These are phyloP conservation scores for Eueremaeus valkanovi DNA, from an alignment of 2,888 invertebrate species.

Conservation along the genomic window DNA sequence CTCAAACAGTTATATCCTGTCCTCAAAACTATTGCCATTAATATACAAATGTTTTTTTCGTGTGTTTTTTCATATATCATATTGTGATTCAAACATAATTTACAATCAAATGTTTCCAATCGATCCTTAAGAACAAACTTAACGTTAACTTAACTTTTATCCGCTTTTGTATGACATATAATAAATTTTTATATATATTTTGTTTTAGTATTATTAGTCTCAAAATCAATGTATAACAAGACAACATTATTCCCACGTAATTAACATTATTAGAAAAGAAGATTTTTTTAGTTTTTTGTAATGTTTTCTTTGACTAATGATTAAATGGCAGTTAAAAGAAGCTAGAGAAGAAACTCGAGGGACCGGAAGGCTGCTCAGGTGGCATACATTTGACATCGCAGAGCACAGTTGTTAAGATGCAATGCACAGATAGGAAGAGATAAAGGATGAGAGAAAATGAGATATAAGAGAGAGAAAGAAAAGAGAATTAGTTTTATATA, in stretches of 20 bases:
- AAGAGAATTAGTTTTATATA: slow-evolving; percentile 17
- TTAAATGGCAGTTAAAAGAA: slow-evolving; percentile 48
- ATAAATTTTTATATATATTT: neutral
- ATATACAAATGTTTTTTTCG: neutral
- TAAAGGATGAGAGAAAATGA: neutral
- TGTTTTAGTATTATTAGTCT: neutral
- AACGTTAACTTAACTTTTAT: neutral
- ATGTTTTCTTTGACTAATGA: slow-evolving; percentile 29
- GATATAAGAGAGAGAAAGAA: neutral
- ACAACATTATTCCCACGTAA: slow-evolving; percentile 23
- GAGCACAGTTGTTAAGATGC: neutral
- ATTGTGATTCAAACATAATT: neutral
- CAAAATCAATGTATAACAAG: slow-evolving; percentile 14
- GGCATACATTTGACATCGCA: neutral
- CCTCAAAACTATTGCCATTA: slow-evolving; percentile 25
- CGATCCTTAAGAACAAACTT: slow-evolving; percentile 14
- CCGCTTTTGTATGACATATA: neutral
- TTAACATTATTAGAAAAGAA: slow-evolving; percentile 28
- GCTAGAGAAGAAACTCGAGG: slow-evolving; percentile 50
- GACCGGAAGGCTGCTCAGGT: slow-evolving; percentile 45
- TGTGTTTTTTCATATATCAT: neutral
- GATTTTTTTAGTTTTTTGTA: neutral
- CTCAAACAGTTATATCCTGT: neutral
- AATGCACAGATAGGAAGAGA: neutral
- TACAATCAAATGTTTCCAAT: neutral